Evolutionary conservation across 2,113 vertebrate species (phyloP), one percentile per base, ranked within the genome.

Genomic region (Maccullochella peelii): DNA sequence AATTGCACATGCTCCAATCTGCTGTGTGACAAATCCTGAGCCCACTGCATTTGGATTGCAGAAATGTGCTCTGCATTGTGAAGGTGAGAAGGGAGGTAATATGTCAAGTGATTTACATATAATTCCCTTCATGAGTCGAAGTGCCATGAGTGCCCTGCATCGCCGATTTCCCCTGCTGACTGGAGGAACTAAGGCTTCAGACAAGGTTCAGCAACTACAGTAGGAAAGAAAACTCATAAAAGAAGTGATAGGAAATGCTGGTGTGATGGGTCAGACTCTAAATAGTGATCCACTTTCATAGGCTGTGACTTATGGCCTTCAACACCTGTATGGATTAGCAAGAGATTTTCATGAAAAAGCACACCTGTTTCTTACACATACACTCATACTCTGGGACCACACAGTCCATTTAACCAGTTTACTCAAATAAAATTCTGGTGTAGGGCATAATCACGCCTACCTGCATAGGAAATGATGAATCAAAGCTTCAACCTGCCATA

Each of bases 91-190:
- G 21, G 59, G 47, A 70, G 65, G 61, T 58, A 82, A 83, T 74
- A 49, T 69, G 52, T 90, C 72, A 79, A 83, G 69, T 74, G 0
- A 90, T 85, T 82, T 82, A 59, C 70, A 88, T 82, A 75, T 44
- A 73, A 54, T 85, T 59, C 76, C 77, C 67, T 79, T 61, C 76
- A 68, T 6, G 49, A 67, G 62, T 81, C 77, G 71, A 67, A 61
- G 69, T 71, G 57, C 50, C 27, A 61, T 23, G 14, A 61, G 73
- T 73, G 57, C 65, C 65, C 18, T 20, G 71, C 69, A 18, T 80
- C 15, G 18, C 36, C 20, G 23, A 70, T 49, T 77, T 63, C 40
- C n/a, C 10, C 14, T 12, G 65, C 77, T 71, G 80, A 89, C 59
- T 62, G 65, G 44, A 52, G 61, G 25, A 83, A 79, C 67, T 52